Evolutionary conservation across 2,888 invertebrate species (phyloP), one percentile per base, ranked within the genome.

Genomic region (Zygogramma bicolorata): DNA sequence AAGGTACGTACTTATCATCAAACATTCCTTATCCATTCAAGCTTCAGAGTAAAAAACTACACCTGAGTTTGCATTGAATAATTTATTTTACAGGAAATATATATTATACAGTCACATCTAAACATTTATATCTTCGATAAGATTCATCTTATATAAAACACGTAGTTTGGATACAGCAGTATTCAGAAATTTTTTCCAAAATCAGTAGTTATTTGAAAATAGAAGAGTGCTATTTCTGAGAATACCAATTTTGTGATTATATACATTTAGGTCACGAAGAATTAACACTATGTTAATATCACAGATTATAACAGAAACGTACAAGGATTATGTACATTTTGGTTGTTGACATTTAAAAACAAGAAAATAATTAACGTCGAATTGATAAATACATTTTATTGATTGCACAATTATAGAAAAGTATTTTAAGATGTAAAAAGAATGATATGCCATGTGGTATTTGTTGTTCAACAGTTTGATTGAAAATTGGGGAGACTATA

Each of bases 271-370:
- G 29, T 67, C 74, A 66, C 69, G 62, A 34, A 63, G n/a, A 69
- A 49, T 72, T 42, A 67, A 72, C 34, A 61, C 75, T 79, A 81
- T 77, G 78, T 82, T 81, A 80, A 81, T 82, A 82, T 82, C 82
- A 82, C 82, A 81, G 81, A 68, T 80, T 68, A 73, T 69, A 81
- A 81, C 75, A 77, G 73, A 80, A 75, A 70, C 67, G 65, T 75
- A 73, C 71, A 73, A 72, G 65, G 67, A 69, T 57, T 78, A 75
- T 76, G 49, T 75, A 75, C 74, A 78, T 40, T 59, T 67, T 57
- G 53, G 22, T 53, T 49, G 27, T 46, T 57, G 58, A 66, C 40
- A 53, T 53, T 53, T n/a, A 53, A n/a, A 25, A 18, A 61, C 38
- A 61, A 4, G 2, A 13, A 3, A n/a, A 27, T 29, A n/a, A 29